Base-by-base conservation (phyloP, 2,888 invertebrate species). In the Eupithecia pulchellata region DNA sequence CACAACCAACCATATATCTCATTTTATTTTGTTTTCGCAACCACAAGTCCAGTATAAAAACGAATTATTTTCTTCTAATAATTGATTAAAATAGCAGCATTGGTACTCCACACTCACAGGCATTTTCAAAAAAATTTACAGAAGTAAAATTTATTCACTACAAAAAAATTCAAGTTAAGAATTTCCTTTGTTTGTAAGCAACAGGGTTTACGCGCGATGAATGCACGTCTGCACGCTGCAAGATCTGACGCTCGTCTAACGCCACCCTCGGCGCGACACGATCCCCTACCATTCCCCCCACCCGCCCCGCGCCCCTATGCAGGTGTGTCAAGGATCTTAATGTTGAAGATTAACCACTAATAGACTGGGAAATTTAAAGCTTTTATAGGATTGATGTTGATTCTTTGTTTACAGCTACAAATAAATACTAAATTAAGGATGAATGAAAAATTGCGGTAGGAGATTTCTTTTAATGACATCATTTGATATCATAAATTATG, bases 291-390 rank as follows among this genome's bases (percentile, higher is more conserved):
- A 25, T 47, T 14, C 65, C 34, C n/a, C 39, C 66, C 65, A 61
- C 27, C 60, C 61, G 69, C 73, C 73, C 73, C 73, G 71, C 68
- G 72, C 68, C 76, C 71, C 65, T 68, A 68, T 76, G 77, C 75
- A 78, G 76, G 77, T 78, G 75, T 78, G 77, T 78, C 77, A 78
- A 75, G 77, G 76, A 75, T 78, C 69, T 69, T n/a, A 29, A 63
- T 69, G 62, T 36, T 71, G 30, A 62, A 14, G 47, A 57, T 55
- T 55, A 29, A 36, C 14, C 25, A 14, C 8, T 47, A 32, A 29
- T 63, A 47, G 64, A 47, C 39, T 29, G 20, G 57, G 55, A 17
- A 57, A 27, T 17, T 42, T 32, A 66, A 55, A 11, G 36, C 5
- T 68, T 36, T 52, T 55, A 34, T 30, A 39, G 66, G 17, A 20